These are phyloP conservation scores for Nymphalis io DNA, from an alignment of 1,140 invertebrate genomes.

Conservation along the genomic window DNA sequence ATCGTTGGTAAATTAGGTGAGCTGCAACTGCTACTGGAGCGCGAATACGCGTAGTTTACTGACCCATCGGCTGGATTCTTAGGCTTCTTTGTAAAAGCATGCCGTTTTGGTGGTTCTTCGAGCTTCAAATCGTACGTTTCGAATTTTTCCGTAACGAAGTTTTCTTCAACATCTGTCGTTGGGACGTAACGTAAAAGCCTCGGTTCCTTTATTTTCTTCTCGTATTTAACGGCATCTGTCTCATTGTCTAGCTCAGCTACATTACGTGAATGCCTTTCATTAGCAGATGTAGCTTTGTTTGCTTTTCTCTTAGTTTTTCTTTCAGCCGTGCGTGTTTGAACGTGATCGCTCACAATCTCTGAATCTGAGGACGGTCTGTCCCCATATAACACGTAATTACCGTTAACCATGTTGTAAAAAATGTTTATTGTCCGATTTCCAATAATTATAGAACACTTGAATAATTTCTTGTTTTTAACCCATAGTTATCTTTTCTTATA, in stretches of 20 bases:
- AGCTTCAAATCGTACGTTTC: constrained; percentile 70
- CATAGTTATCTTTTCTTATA: background rate
- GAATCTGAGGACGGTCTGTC: constrained; percentile 70
- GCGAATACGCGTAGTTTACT: constrained; percentile 69
- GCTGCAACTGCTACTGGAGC: constrained; percentile 71
- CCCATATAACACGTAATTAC: constrained; percentile 72
- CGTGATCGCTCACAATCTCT: constrained; percentile 70
- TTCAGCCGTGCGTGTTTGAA: constrained; percentile 65
- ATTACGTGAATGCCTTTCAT: constrained; percentile 51
- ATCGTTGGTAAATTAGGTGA: constrained; percentile 73
- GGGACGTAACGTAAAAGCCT: constrained; percentile 69
- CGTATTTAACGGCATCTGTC: constrained; percentile 72
- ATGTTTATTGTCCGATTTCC: background rate
- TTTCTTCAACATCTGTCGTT: constrained; percentile 65
- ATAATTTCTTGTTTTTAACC: background rate
- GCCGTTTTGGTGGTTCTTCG: constrained; percentile 58
- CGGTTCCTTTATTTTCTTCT: constrained; percentile 72
- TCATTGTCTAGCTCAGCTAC: constrained; percentile 71
- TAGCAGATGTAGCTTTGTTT: constrained; percentile 56
- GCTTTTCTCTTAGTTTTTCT: constrained; percentile 60
- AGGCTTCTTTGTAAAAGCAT: constrained; percentile 71
- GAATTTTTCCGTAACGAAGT: constrained; percentile 66
- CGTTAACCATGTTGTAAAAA: constrained; percentile 68
- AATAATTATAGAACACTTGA: constrained; percentile 2
- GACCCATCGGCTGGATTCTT: constrained; percentile 73